These are phyloP conservation scores for Ips typographus DNA, from an alignment of 1,140 invertebrate genomes.

Conservation along the genomic window DNA sequence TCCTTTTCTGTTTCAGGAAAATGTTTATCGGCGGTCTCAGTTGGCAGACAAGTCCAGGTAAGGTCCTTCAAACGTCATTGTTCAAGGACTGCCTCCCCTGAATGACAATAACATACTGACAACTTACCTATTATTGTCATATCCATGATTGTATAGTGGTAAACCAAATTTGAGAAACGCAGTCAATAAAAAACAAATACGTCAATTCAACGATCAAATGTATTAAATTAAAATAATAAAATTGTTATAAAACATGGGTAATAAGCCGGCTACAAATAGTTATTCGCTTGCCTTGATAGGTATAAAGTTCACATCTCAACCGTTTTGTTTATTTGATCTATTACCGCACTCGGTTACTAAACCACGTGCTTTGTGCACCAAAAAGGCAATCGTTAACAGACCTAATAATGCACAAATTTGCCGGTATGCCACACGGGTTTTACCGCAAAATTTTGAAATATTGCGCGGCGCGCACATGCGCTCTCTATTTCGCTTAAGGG, in stretches of 20 bases:
- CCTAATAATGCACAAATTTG: neutral
- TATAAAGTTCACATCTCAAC: slow-evolving; percentile 17
- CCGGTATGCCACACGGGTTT: neutral
- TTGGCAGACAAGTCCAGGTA: slow-evolving; percentile 99
- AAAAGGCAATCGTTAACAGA: neutral
- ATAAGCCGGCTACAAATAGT: too few species aligned
- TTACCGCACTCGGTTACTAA: slow-evolving; percentile 11
- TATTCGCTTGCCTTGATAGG: neutral
- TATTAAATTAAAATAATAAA: too few species aligned
- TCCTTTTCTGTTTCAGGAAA: slow-evolving; percentile 80
- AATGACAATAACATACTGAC: neutral
- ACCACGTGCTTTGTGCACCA: slow-evolving; percentile 21
- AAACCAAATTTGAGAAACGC: too few species aligned
- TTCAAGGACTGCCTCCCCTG: neutral
- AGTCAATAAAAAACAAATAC: too few species aligned
- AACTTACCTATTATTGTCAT: too few species aligned
- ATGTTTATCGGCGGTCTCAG: slow-evolving; percentile 99
- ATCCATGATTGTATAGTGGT: too few species aligned
- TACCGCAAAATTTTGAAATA: slow-evolving; percentile 1
- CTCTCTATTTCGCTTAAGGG: neutral
- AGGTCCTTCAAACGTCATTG: slow-evolving; percentile 48
- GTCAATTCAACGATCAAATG: too few species aligned
- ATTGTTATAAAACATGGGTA: neutral
- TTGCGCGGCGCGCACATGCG: neutral
- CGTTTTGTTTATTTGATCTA: slow-evolving; percentile 23